These are phyloP conservation scores for Budorcas taxicolor DNA, from an alignment of 2,113 vertebrate species.

Conservation along the genomic window DNA sequence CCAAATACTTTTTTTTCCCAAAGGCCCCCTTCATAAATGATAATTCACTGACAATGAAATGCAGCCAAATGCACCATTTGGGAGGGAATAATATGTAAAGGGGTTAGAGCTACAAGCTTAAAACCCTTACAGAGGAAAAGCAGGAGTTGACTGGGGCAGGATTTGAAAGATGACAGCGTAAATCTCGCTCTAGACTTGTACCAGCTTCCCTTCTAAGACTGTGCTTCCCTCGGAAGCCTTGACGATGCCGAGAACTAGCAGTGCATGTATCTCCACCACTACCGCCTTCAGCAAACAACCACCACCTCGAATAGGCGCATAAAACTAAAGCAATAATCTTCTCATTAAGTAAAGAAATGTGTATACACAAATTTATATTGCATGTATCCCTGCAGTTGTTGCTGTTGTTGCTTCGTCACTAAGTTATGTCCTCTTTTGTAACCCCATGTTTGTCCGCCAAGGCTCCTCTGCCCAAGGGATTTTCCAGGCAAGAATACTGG, in stretches of 20 bases:
- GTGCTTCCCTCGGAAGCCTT: background rate
- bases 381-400: background rate
- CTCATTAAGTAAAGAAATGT: background rate
- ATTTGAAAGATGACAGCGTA: background rate
- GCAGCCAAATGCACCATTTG: background rate
- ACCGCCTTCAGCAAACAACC: background rate
- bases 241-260: background rate
- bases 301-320: accelerated
- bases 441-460: background rate
- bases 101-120: no score
- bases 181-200: background rate
- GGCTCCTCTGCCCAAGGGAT: background rate
- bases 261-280: accelerated
- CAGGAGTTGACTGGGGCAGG: background rate
- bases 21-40: background rate
- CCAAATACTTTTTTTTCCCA: background rate
- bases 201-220: background rate
- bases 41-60: background rate
- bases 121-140: background rate
- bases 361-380: accelerated
- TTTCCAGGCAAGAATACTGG: background rate
- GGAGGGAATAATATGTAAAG: background rate
- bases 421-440: background rate
- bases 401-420: background rate
- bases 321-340: background rate